A percentile compares a stretch with the other conserved stretches of the same genome.
phyloP scores from a whole-genome alignment of 2,113 vertebrate species.

The Lamprologus ornatipinnis region DNA sequence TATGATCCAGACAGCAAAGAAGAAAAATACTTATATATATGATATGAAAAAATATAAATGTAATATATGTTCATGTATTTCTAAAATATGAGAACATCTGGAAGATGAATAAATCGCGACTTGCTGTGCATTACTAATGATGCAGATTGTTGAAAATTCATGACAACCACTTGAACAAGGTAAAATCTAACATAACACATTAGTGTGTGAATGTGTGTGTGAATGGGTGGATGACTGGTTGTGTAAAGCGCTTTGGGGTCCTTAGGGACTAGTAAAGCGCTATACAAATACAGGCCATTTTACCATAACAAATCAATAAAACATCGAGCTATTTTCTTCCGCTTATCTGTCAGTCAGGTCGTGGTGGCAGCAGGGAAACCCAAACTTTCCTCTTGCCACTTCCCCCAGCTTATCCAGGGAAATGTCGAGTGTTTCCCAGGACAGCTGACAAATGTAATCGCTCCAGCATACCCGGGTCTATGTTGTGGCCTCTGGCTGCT shows the following conservation, averaged over 20 bases:
- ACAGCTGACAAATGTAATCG: not conserved
- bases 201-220: not conserved
- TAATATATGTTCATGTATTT: not conserved
- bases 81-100: not conserved
- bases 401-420: not conserved
- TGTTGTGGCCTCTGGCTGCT: not conserved
- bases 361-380: not conserved
- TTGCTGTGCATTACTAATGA: not conserved
- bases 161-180: not conserved
- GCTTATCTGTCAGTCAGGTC: not conserved
- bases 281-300: not conserved
- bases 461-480: not conserved
- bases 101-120: not conserved
- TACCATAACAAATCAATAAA: not conserved
- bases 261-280: not conserved
- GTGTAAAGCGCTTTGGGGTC: not conserved
- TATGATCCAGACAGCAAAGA: not conserved
- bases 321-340: not conserved
- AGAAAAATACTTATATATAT: not conserved
- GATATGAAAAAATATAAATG: not conserved
- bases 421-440: not conserved
- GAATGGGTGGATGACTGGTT: not conserved
- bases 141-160: not conserved
- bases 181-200: not conserved
- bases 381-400: not conserved